Conservation (phyloP, 1,140 invertebrate genomes). For the Pseudomyrmex concolor region DNA sequence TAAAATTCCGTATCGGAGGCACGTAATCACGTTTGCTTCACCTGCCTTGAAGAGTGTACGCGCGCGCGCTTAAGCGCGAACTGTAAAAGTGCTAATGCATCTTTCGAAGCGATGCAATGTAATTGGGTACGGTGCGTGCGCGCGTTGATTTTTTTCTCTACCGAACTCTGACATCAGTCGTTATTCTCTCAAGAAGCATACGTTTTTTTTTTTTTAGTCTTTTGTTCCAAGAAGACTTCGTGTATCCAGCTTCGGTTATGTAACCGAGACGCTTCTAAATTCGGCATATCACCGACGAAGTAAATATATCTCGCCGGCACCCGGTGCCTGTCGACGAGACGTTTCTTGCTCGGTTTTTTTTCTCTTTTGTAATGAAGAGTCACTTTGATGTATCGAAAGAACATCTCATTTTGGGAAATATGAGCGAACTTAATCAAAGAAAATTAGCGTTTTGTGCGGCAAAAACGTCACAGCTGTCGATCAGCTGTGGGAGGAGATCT, state of each 20-base stretch:
- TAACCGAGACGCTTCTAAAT: conserved; percentile 44
- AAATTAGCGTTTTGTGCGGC: too few relatives aligned
- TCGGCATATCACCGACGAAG: conserved; percentile 40
- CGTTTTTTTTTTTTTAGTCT: not conserved
- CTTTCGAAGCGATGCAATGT: not conserved
- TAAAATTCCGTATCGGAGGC: not conserved
- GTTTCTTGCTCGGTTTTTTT: too few relatives aligned
- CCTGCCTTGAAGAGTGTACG: not conserved
- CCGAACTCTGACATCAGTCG: not conserved
- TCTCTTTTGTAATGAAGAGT: too few relatives aligned
- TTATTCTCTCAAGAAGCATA: conserved; percentile 34
- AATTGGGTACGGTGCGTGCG: too few relatives aligned
- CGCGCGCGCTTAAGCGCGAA: not conserved
- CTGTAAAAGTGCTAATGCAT: not conserved
- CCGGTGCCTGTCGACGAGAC: too few relatives aligned
- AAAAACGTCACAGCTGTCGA: too few relatives aligned
- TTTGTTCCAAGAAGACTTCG: conserved; percentile 23
- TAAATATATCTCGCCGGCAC: conserved; percentile 5
- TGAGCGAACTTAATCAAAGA: too few relatives aligned
- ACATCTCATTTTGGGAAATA: too few relatives aligned
- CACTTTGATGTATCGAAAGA: too few relatives aligned
- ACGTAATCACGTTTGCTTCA: not conserved
- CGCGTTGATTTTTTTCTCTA: too few relatives aligned
- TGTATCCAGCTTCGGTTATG: conserved; percentile 38
- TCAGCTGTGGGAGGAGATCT: too few relatives aligned